Base-by-base conservation (phyloP, 2,888 invertebrate genomes). In the Augochlorella aurata region DNA sequence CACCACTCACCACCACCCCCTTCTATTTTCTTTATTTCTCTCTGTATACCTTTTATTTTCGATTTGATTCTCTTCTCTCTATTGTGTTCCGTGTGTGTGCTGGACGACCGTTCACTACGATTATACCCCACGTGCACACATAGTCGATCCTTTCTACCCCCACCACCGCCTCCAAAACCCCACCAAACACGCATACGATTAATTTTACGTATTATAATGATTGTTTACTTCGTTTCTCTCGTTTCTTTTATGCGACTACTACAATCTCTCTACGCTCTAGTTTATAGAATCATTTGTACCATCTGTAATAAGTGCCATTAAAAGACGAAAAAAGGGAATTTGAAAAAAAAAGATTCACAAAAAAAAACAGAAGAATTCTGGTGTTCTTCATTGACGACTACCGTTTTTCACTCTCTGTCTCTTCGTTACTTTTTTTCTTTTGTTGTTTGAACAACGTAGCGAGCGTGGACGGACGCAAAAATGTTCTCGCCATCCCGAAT, bases 231-330 rank as follows among this genome's bases (percentile, higher is more conserved):
- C 77, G 65, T 83, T 85, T 81, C 82, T 50, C 47, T 82, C 73
- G 80, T 85, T 80, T 85, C 80, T 85, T 84, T 85, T 89, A 85
- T 90, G 86, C 87, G 88, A 88, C 70, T 81, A 88, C 74, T 81
- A 82, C 79, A 74, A 71, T 81, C 29, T 82, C 29, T 82, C 58
- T 58, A 87, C 82, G 85, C 85, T 63, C 65, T 89, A 92, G 92
- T 91, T 89, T 90, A 89, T 93, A 93, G 92, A 92, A 92, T 91
- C 89, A 93, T 93, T 93, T 93, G 92, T 93, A 93, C 92, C 92
- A 93, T 91, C 92, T 92, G 92, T 92, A 92, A 90, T 93, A 91
- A 93, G 90, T 90, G 90, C 90, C 87, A 90, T 91, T 91, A 90
- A 89, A 87, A 87, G 74, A 86, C 82, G 78, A 87, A 89, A 90